Evolutionary conservation across 1,140 invertebrate genomes (phyloP).

Genomic region (Drosophila seguyi): DNA sequence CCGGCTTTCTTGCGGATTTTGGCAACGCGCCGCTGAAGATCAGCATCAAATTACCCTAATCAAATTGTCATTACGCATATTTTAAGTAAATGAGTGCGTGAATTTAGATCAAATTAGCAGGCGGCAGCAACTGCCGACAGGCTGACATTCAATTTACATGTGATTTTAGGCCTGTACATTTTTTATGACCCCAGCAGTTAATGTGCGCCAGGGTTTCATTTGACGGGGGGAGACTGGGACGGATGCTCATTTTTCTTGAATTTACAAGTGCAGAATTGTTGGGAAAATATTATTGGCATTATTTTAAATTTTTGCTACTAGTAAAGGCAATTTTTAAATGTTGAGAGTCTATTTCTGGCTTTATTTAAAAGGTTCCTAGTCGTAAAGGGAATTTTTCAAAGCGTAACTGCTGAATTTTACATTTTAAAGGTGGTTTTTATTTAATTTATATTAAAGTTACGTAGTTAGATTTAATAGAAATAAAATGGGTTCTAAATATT

Average conservation of each 20-base stretch:
- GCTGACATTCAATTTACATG: constrained; percentile 58
- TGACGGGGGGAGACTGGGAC: neutral
- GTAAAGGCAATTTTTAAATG: too few relatives aligned
- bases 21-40: constrained; percentile 63
- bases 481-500: too few relatives aligned
- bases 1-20: constrained; percentile 48
- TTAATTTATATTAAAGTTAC: neutral
- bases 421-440: neutral
- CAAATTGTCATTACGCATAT: constrained; percentile 80
- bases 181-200: constrained; percentile 33
- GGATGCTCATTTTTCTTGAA: neutral
- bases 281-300: too few relatives aligned
- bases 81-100: constrained; percentile 78
- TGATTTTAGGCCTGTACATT: constrained; percentile 24
- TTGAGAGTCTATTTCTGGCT: too few relatives aligned
- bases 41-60: constrained; percentile 80
- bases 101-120: constrained; percentile 72
- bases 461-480: neutral
- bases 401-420: neutral
- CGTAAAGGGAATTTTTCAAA: constrained; percentile 2
- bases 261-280: too few relatives aligned
- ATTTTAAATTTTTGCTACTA: too few relatives aligned
- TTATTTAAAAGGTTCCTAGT: neutral
- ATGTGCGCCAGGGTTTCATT: neutral
- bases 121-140: constrained; percentile 22